Conservation (phyloP, 2,888 invertebrate species). For the Gerosis bhagava region DNA sequence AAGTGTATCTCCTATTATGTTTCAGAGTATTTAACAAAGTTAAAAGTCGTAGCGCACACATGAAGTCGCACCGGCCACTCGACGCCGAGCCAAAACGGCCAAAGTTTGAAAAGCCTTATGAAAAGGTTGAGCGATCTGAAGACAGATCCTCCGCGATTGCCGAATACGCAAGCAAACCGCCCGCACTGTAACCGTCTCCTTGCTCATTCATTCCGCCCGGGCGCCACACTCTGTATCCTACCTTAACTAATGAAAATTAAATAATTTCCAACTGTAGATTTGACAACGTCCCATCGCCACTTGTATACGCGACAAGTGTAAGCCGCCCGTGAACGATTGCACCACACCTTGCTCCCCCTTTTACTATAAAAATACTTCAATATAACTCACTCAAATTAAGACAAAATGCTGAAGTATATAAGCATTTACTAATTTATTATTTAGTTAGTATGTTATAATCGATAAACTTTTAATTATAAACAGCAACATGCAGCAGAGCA, state of each 20-base stretch:
- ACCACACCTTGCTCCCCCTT: no score
- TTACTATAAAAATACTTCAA: no score
- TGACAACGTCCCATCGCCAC: no score
- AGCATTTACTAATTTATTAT: slow-evolving; percentile 73
- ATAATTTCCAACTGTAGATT: no score
- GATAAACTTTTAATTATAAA: no score
- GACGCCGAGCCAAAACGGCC: slow-evolving; percentile 90
- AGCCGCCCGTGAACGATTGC: no score
- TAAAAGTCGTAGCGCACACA: slow-evolving; percentile 99
- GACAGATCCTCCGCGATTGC: slow-evolving; percentile 69
- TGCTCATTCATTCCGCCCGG: slow-evolving; percentile 50
- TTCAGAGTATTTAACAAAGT: slow-evolving; percentile 98
- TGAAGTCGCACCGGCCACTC: slow-evolving; percentile 98
- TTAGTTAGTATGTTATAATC: no score
- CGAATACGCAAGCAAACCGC: slow-evolving; percentile 67
- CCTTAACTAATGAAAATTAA: no score
- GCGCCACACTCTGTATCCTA: slow-evolving; percentile 36
- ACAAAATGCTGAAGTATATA: slow-evolving; percentile 57
- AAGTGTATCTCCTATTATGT: slow-evolving; percentile 77
- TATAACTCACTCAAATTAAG: slow-evolving; percentile 37
- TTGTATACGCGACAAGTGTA: no score
- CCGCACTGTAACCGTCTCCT: slow-evolving; percentile 57
- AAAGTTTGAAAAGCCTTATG: slow-evolving; percentile 83
- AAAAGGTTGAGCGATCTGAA: slow-evolving; percentile 79
- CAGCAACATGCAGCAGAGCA: no score